A percentile compares a stretch with the other conserved stretches of the same genome.
Evolutionary conservation across 1,140 invertebrate genomes (phyloP).

Genomic region (Brachionus koreanus): DNA sequence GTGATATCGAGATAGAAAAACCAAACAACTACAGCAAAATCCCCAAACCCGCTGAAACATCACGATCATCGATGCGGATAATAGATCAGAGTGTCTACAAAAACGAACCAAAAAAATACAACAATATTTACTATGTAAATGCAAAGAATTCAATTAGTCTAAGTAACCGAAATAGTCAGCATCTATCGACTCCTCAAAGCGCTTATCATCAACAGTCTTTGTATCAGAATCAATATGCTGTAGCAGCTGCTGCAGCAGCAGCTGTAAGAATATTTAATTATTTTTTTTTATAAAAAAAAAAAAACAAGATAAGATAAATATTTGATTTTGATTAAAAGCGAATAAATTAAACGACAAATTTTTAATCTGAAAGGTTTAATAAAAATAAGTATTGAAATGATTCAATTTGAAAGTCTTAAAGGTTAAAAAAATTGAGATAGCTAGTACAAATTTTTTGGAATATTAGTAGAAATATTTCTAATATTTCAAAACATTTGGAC

Average conservation of each 20-base stretch:
- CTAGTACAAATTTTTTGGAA: no score
- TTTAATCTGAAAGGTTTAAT: no score
- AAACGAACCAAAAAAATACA: neutral
- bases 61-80: neutral
- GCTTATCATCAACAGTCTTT: neutral
- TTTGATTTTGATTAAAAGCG: no score
- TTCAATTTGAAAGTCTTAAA: no score
- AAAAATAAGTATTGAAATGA: no score
- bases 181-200: no score
- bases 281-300: neutral
- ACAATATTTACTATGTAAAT: conserved; percentile 24
- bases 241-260: conserved; percentile 3
- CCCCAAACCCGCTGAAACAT: neutral
- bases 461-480: no score
- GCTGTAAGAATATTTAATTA: neutral
- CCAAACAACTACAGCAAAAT: neutral
- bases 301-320: neutral
- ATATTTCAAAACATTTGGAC: no score
- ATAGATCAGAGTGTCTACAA: neutral
- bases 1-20: conserved; percentile 25
- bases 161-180: neutral
- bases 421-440: no score
- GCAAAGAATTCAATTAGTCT: neutral
- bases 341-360: no score
- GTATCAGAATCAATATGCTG: conserved; percentile 15